Percentiles rank a stretch among this genome's conserved stretches.
Conservation (phyloP, 2,888 invertebrate species). For the Endomychus coccineus region DNA sequence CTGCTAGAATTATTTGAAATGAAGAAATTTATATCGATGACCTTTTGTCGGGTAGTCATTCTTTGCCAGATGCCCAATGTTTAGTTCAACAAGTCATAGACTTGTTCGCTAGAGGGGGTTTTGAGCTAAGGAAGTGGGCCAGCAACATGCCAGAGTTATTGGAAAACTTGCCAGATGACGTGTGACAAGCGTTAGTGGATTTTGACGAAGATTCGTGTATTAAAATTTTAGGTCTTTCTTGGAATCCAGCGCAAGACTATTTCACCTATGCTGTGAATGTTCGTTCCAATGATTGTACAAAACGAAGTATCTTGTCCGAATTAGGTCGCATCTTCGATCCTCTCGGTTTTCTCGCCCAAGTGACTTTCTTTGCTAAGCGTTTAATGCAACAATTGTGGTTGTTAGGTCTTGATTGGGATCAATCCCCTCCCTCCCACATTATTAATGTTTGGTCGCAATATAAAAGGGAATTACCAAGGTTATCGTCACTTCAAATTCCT, state of each 20-base stretch:
- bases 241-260: conserved; percentile 1
- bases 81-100: too few species aligned
- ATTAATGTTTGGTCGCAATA: conserved; percentile 2
- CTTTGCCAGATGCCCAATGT: too few species aligned
- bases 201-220: neutral
- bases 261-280: neutral
- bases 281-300: neutral
- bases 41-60: too few species aligned
- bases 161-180: too few species aligned
- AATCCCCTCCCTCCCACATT: conserved; percentile 3
- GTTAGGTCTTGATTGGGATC: conserved; percentile 8
- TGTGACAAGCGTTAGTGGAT: neutral
- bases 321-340: conserved; percentile 3
- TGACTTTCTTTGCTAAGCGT: neutral
- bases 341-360: conserved; percentile 1
- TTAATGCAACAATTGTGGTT: conserved; percentile 4
- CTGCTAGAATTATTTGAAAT: too few species aligned
- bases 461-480: conserved; percentile 5
- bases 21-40: too few species aligned
- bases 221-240: neutral
- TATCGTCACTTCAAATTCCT: conserved; percentile 4
- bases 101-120: too few species aligned
- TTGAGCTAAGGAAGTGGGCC: too few species aligned
- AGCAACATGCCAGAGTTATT: too few species aligned
- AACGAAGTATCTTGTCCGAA: conserved; percentile 1